Conservation (phyloP, 2,113 vertebrate species). For the Aptenodytes patagonicus region DNA sequence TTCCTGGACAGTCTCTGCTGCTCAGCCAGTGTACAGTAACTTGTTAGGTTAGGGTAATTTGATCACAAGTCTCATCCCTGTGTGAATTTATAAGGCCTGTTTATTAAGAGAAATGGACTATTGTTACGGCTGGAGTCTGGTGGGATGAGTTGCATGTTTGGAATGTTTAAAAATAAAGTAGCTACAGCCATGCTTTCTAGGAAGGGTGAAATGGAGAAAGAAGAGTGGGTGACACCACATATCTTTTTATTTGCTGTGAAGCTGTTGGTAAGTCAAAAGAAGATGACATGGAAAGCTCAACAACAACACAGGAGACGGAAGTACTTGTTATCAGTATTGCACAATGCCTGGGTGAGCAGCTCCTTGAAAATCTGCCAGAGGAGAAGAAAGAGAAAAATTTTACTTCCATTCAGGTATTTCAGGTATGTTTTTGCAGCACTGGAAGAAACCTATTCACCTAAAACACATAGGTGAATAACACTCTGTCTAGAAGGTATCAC, state of each 20-base stretch:
- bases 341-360: neutral
- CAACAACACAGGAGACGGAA: neutral
- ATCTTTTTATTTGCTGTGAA: neutral
- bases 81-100: neutral
- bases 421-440: neutral
- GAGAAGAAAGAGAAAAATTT: neutral
- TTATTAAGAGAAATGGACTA: neutral
- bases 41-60: neutral
- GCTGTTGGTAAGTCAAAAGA: neutral
- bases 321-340: neutral
- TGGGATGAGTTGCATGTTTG: neutral
- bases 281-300: neutral
- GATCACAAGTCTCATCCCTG: neutral
- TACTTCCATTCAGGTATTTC: neutral
- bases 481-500: neutral
- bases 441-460: neutral
- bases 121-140: neutral
- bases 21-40: neutral
- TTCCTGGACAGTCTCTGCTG: neutral
- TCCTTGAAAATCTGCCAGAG: neutral
- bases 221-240: neutral
- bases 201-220: neutral
- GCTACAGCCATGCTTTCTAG: neutral
- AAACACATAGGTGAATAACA: neutral
- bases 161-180: neutral